Evolutionary conservation across 1,140 invertebrate species (phyloP).

Genomic region (Diorhabda elongata): DNA sequence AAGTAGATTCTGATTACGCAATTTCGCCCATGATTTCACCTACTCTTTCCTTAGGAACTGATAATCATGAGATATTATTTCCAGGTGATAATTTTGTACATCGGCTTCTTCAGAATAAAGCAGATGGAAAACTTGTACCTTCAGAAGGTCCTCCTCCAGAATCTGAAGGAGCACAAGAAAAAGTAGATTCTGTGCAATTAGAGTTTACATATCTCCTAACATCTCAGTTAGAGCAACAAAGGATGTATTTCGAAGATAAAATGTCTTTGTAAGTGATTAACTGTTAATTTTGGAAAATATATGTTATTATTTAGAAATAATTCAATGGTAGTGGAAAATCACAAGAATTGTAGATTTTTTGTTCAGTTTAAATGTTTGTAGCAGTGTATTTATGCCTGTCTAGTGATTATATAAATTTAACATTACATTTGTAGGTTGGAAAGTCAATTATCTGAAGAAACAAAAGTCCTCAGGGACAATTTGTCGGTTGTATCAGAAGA

Average conservation of each 20-base stretch:
- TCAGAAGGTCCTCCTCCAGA: constrained; percentile 56
- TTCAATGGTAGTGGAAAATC: too few relatives aligned
- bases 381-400: too few relatives aligned
- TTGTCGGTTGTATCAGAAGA: constrained; percentile 50
- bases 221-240: constrained; percentile 91
- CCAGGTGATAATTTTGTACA: constrained; percentile 90
- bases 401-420: too few relatives aligned
- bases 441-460: constrained; percentile 46
- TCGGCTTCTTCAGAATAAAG: constrained; percentile 90
- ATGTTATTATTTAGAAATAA: too few relatives aligned
- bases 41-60: too few relatives aligned
- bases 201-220: constrained; percentile 98
- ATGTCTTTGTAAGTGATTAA: constrained; percentile 59
- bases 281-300: too few relatives aligned
- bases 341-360: too few relatives aligned
- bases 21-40: too few relatives aligned
- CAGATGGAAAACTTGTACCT: constrained; percentile 95
- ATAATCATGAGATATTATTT: constrained; percentile 3
- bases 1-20: too few relatives aligned
- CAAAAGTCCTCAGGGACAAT: constrained; percentile 44
- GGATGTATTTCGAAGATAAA: constrained; percentile 87
- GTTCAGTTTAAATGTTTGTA: too few relatives aligned
- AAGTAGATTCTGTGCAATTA: constrained; percentile 87
- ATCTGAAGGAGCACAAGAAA: constrained; percentile 67
- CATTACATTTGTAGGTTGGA: constrained; percentile 46